These are phyloP conservation scores for Salpingus planirostris DNA, from an alignment of 2,888 invertebrate species.

Conservation along the genomic window DNA sequence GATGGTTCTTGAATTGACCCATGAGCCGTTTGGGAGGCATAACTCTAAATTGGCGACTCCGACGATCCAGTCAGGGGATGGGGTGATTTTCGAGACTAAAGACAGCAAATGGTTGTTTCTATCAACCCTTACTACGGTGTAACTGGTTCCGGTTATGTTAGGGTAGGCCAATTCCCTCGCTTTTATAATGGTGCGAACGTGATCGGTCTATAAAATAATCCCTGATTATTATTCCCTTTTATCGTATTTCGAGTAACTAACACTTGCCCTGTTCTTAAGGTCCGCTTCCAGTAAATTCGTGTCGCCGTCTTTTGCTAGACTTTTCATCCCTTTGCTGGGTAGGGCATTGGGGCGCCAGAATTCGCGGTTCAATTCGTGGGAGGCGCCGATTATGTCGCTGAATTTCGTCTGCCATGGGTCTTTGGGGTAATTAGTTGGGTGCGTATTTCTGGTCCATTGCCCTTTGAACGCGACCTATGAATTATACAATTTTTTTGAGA, in stretches of 20 bases:
- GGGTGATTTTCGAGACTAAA: slow-evolving; percentile 85
- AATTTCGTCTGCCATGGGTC: slow-evolving; percentile 82
- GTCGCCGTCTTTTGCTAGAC: slow-evolving; percentile 86
- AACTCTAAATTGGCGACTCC: slow-evolving; percentile 84
- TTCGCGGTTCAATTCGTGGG: slow-evolving; percentile 68
- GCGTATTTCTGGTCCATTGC: slow-evolving; percentile 87
- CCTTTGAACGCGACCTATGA: slow-evolving; percentile 79
- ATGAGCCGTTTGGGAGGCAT: slow-evolving; percentile 78
- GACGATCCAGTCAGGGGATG: slow-evolving; percentile 95
- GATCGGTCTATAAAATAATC: slow-evolving; percentile 50
- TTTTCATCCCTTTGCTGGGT: slow-evolving; percentile 78
- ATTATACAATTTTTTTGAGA: no score
- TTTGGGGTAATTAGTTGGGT: slow-evolving; percentile 87
- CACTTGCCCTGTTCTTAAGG: slow-evolving; percentile 65
- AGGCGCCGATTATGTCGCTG: slow-evolving; percentile 90
- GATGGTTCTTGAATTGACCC: slow-evolving; percentile 68
- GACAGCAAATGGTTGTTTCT: slow-evolving; percentile 85
- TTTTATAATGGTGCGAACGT: slow-evolving; percentile 84
- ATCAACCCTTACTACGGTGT: slow-evolving; percentile 80
- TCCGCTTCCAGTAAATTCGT: slow-evolving; percentile 82
- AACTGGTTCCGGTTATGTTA: slow-evolving; percentile 73
- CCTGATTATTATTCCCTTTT: background rate
- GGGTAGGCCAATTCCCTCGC: slow-evolving; percentile 83
- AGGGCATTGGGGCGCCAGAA: slow-evolving; percentile 86
- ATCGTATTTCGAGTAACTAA: slow-evolving; percentile 2